Conservation (phyloP, 2,888 invertebrate species). For the Apamea sordens region DNA sequence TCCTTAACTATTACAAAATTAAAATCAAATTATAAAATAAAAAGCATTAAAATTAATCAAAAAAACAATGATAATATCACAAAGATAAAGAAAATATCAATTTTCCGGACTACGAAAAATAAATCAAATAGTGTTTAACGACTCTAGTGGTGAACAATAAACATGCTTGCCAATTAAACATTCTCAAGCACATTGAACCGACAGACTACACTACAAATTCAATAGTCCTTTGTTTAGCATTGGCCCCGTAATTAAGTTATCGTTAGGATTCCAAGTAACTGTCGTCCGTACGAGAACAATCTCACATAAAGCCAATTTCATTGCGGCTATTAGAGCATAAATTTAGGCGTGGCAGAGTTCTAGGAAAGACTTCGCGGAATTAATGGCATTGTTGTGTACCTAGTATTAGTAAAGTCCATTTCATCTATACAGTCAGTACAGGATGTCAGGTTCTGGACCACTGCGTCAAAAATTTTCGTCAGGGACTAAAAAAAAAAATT, state of each 20-base stretch:
- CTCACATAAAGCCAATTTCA: conserved; percentile 46
- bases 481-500: too few species aligned
- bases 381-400: conserved; percentile 2
- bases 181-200: conserved; percentile 3
- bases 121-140: not conserved
- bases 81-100: too few species aligned
- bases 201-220: conserved; percentile 1
- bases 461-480: too few species aligned
- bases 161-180: not conserved
- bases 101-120: not conserved
- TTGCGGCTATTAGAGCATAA: conserved; percentile 50
- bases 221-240: conserved; percentile 48
- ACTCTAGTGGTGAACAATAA: not conserved
- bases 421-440: too few species aligned
- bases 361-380: conserved; percentile 26
- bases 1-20: too few species aligned
- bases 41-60: too few species aligned
- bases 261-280: conserved; percentile 36
- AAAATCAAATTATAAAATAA: too few species aligned
- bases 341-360: conserved; percentile 32
- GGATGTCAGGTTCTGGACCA: too few species aligned
- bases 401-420: not conserved
- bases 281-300: conserved; percentile 30
- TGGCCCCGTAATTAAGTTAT: conserved; percentile 46
- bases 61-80: too few species aligned